Base-by-base conservation (phyloP, 2,797 vertebrate species). In the Benthosema pterotum region DNA sequence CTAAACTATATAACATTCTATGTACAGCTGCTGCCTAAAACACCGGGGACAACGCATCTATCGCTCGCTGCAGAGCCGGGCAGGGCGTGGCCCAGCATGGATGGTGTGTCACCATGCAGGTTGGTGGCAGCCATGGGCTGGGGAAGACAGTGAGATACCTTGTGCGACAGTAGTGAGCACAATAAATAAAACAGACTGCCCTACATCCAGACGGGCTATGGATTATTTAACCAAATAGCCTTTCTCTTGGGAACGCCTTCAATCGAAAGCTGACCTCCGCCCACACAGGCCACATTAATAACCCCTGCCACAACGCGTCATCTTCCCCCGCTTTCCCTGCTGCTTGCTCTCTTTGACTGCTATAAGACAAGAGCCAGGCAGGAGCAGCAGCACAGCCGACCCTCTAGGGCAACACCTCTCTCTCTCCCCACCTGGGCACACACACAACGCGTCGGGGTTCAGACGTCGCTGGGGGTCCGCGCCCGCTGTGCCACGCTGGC, bases 391-490 rank as follows among this genome's bases (percentile, higher is more conserved):
- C 79, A 77, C 38, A 43, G 43, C 28, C 46, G 52, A 53, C 18
- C 18, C 71, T 57, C 71, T 78, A 76, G 71, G 72, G 42, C 67
- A n/a, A n/a, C n/a, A 47, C 67, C 82, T 79, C 80, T 78, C 74
- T 78, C 74, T 74, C 69, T 69, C 60, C 67, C 72, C 75, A 53
- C 74, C 77, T 47, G 71, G 76, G 75, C 76, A 73, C 43, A 67
- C 69, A n/a, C n/a, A n/a, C n/a, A n/a, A n/a, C n/a, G n/a, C n/a
- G n/a, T 62, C 1, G 45, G 63, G n/a, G n/a, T n/a, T 96, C 93
- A 99, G 87, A 99, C 97, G 7, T 98, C 96, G 32, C 97, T 99
- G 16, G 98, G 97, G 11, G 96, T 97, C 88, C 96, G 91, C 0
- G 95, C 95, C 60, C 98, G 92, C 25, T 96, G 95, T 42, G 94